Evolutionary conservation across 1,140 invertebrate genomes (phyloP).

Genomic region (Glomeris maerens): DNA sequence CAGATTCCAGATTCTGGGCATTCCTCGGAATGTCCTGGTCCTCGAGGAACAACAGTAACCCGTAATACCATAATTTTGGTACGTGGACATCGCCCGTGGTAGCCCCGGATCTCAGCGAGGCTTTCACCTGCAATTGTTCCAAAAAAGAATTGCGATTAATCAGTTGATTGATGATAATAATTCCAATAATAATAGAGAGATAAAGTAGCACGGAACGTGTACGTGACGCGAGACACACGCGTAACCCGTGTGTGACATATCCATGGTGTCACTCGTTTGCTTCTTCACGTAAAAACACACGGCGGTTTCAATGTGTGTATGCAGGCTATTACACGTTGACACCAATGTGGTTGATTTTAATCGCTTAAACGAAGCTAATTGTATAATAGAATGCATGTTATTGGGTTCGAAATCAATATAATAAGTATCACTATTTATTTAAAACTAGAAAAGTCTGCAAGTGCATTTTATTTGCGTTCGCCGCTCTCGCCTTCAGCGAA

Average conservation of each 20-base stretch:
- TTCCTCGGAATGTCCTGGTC: not conserved
- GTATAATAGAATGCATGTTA: too few species aligned
- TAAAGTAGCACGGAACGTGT: not conserved
- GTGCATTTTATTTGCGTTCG: too few species aligned
- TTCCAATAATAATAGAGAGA: not conserved
- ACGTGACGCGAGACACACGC: not conserved
- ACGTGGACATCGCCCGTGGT: not conserved
- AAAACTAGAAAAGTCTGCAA: too few species aligned
- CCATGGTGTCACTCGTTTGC: not conserved
- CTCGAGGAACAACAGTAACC: not conserved
- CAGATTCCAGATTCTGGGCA: not conserved
- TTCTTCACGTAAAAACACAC: not conserved
- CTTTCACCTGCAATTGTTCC: not conserved
- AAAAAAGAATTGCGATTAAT: not conserved
- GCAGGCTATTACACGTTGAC: too few species aligned
- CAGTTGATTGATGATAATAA: not conserved
- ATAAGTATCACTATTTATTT: too few species aligned
- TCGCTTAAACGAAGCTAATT: too few species aligned
- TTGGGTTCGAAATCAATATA: too few species aligned
- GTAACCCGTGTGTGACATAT: not conserved
- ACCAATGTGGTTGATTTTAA: too few species aligned
- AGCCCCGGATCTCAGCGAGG: not conserved
- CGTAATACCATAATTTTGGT: not conserved
- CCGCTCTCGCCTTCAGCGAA: too few species aligned
- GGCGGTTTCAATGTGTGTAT: too few species aligned